phyloP scores from a whole-genome alignment of 2,888 invertebrate genomes.

The Notocelia uddmanniana region DNA sequence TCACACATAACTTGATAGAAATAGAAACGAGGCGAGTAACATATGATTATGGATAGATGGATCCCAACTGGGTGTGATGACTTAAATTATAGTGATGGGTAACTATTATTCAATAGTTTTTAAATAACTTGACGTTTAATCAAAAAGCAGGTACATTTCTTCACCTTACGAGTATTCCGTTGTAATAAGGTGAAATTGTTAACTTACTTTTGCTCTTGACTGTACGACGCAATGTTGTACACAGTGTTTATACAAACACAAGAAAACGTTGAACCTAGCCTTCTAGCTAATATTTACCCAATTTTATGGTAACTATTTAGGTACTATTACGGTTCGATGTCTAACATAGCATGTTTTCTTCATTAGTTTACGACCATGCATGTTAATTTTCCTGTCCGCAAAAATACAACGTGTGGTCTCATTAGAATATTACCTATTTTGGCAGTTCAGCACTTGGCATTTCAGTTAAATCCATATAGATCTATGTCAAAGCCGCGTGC shows the following conservation, averaged over 20 bases:
- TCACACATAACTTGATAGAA: constrained; percentile 15
- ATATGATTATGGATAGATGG: constrained; percentile 9
- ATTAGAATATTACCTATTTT: constrained; percentile 35
- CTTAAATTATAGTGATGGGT: background rate
- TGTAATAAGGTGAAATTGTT: no score
- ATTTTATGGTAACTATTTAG: no score
- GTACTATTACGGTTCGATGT: no score
- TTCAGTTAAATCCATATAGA: constrained; percentile 50
- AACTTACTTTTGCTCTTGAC: no score
- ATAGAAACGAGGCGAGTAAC: constrained; percentile 7
- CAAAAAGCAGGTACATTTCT: background rate
- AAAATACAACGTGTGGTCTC: constrained; percentile 25
- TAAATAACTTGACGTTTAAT: background rate
- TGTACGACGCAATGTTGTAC: no score
- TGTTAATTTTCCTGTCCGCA: background rate
- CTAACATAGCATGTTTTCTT: background rate
- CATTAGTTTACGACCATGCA: background rate
- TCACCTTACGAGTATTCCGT: no score
- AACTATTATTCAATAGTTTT: background rate
- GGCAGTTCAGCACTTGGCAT: constrained; percentile 17
- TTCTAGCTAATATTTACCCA: no score
- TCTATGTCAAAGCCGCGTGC: constrained; percentile 60
- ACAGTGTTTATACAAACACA: no score
- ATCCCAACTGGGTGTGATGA: constrained; percentile 3
- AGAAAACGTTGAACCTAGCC: no score